Evolutionary conservation across 2,113 vertebrate genomes (phyloP).

Genomic region (Otolemur garnettii): DNA sequence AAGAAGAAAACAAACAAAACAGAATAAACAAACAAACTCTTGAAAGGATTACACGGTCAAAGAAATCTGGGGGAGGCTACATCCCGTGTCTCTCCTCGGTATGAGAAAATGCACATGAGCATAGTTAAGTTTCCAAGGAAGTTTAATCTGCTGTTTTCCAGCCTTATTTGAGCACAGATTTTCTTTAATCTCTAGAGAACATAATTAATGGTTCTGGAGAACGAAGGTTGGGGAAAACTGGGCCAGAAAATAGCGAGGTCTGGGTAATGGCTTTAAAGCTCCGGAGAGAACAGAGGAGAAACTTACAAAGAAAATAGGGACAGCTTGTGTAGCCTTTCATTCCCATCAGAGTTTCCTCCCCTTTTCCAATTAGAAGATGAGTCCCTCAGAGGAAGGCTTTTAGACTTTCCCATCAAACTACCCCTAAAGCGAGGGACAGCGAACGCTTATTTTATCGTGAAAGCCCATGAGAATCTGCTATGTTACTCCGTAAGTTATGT

Average conservation of each 20-base stretch:
- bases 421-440: constrained; percentile 75
- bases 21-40: not conserved
- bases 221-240: constrained; percentile 79
- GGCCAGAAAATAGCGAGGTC: constrained; percentile 76
- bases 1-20: not conserved
- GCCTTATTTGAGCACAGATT: constrained; percentile 62
- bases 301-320: constrained; percentile 75
- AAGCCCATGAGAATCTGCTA: constrained; percentile 35
- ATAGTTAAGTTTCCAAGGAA: constrained; percentile 1
- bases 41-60: not conserved
- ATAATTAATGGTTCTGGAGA: constrained; percentile 76
- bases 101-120: constrained; percentile 19
- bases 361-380: constrained; percentile 81
- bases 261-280: constrained; percentile 82
- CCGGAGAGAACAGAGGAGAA: constrained; percentile 68
- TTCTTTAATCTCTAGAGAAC: constrained; percentile 71
- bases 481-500: constrained; percentile 56
- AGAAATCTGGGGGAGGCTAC: not conserved
- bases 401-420: constrained; percentile 78
- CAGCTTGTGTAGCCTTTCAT: constrained; percentile 72
- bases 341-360: constrained; percentile 73
- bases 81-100: not conserved
- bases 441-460: constrained; percentile 65
- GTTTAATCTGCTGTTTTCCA: constrained; percentile 64
- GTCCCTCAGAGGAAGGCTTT: constrained; percentile 76